Evolutionary conservation across 2,797 vertebrate species (phyloP).

Genomic region (Amblyopsis hoosieri): DNA sequence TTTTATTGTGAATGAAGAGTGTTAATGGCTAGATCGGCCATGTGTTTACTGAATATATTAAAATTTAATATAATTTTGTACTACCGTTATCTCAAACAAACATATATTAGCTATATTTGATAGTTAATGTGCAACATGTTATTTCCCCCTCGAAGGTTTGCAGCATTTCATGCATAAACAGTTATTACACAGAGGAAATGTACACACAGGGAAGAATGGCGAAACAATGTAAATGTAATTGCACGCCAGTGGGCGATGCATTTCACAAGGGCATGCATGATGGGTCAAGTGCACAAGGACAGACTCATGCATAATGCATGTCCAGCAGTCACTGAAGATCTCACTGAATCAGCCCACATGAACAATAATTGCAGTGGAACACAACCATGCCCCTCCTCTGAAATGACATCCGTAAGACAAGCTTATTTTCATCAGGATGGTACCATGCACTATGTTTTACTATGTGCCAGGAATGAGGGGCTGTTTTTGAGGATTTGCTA

Average conservation of each 20-base stretch:
- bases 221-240: conserved; percentile 65
- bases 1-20: neutral
- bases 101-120: no score
- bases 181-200: conserved; percentile 28
- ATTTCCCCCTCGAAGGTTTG: neutral
- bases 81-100: no score
- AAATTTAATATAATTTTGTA: no score
- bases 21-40: no score
- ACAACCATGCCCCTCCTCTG: conserved; percentile 73
- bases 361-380: conserved; percentile 89
- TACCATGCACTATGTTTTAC: no score
- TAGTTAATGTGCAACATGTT: no score
- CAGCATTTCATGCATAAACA: conserved; percentile 12
- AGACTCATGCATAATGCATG: conserved; percentile 94
- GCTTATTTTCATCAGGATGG: neutral
- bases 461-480: no score
- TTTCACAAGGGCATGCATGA: conserved; percentile 87
- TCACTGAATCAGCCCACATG: conserved; percentile 79
- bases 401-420: conserved; percentile 43
- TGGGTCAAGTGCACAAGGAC: conserved; percentile 91
- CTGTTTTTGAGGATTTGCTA: no score
- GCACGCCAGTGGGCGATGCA: conserved; percentile 63
- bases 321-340: conserved; percentile 84
- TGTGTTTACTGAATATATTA: no score
- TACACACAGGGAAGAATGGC: conserved; percentile 41